A percentile compares a stretch with the other conserved stretches of the same genome.
These are phyloP conservation scores for Forpus xanthops DNA, from an alignment of 2,797 vertebrate species.

Conservation along the genomic window DNA sequence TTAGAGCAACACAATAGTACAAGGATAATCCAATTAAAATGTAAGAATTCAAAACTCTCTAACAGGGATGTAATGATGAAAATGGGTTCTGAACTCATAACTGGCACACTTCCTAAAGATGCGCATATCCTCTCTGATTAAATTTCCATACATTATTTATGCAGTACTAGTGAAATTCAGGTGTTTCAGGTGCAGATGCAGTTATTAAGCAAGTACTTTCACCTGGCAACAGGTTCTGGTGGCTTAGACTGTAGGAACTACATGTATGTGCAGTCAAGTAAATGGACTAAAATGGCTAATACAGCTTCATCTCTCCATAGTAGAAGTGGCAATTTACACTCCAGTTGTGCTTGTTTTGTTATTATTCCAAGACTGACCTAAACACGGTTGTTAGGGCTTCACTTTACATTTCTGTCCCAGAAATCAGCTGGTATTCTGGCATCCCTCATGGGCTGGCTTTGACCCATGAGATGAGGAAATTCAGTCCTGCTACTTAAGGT, in stretches of 20 bases:
- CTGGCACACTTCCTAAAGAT: neutral
- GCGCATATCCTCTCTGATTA: neutral
- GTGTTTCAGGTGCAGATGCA: neutral
- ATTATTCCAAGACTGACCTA: neutral
- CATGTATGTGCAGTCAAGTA: neutral
- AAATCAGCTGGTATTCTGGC: neutral
- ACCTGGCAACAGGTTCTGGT: neutral
- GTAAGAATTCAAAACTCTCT: neutral
- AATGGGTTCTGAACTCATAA: neutral
- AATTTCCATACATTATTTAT: neutral
- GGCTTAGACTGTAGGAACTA: neutral
- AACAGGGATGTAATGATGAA: neutral
- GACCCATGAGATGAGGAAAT: neutral
- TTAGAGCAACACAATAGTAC: fast-evolving
- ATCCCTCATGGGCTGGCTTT: neutral
- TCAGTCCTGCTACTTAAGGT: neutral
- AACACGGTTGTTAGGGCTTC: neutral
- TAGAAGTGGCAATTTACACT: neutral
- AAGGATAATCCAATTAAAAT: neutral
- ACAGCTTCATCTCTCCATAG: neutral
- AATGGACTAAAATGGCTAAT: neutral
- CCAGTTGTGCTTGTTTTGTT: neutral
- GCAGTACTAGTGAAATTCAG: neutral
- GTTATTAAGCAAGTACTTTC: neutral
- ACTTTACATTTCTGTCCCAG: neutral